These are phyloP conservation scores for Drosophila prosaltans DNA, from an alignment of 1,140 invertebrate genomes.

Conservation along the genomic window DNA sequence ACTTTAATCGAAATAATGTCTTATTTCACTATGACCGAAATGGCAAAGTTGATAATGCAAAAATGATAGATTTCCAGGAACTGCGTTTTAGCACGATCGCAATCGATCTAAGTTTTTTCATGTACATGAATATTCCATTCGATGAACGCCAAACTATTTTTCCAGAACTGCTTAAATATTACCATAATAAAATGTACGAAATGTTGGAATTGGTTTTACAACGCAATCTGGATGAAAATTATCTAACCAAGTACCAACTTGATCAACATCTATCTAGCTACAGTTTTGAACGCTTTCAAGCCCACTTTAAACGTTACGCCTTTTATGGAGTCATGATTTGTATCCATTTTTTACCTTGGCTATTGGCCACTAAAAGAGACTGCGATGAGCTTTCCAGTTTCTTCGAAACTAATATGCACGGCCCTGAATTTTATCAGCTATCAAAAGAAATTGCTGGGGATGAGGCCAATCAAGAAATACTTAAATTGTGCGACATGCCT, in stretches of 20 bases:
- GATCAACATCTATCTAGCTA: conserved; percentile 48
- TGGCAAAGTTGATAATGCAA: conserved; percentile 55
- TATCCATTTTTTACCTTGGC: conserved; percentile 78
- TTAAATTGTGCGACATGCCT: conserved; percentile 59
- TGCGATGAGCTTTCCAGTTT: conserved; percentile 60
- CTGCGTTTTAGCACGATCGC: conserved; percentile 67
- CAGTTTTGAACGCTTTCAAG: conserved; percentile 65
- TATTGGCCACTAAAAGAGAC: conserved; percentile 58
- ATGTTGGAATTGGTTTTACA: conserved; percentile 62
- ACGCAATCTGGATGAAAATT: conserved; percentile 36
- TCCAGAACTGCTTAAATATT: conserved; percentile 33
- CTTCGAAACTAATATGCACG: conserved; percentile 71
- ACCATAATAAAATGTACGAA: conserved; percentile 56
- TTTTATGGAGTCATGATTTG: conserved; percentile 74
- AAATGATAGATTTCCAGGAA: conserved; percentile 81
- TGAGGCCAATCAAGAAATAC: conserved; percentile 60
- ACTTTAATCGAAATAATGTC: conserved; percentile 81
- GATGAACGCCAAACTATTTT: conserved; percentile 36
- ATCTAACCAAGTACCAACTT: conserved; percentile 40
- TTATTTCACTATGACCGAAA: conserved; percentile 55
- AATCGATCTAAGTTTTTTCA: conserved; percentile 73
- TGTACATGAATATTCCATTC: conserved; percentile 72
- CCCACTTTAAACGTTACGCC: conserved; percentile 71
- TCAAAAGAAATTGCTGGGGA: conserved; percentile 69
- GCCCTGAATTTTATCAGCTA: conserved; percentile 56